Percentiles rank a stretch among this genome's conserved stretches.
Evolutionary conservation across 1,140 invertebrate genomes (phyloP).

Genomic region (Drosophila virilis): DNA sequence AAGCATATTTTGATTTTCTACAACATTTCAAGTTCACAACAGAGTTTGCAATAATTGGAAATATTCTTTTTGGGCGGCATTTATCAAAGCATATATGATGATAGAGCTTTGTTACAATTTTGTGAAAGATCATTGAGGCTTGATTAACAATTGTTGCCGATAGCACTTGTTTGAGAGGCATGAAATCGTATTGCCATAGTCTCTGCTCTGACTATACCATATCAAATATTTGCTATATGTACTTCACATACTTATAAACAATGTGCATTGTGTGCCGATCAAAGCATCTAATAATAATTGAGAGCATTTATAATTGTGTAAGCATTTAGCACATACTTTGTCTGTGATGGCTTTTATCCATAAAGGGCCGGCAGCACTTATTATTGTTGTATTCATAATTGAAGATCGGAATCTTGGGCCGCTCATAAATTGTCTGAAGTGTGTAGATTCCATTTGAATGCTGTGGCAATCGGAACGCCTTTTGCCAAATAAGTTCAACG

Average conservation of each 20-base stretch:
- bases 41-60: slow-evolving; percentile 16
- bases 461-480: slow-evolving; percentile 42
- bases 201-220: slow-evolving; percentile 2
- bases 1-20: background rate
- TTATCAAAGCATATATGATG: slow-evolving; percentile 1
- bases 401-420: slow-evolving; percentile 61
- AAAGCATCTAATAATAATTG: slow-evolving; percentile 42
- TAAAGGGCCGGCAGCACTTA: slow-evolving; percentile 32
- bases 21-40: background rate
- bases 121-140: slow-evolving; percentile 52
- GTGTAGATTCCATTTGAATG: slow-evolving; percentile 64
- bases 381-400: slow-evolving; percentile 55
- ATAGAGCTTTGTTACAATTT: slow-evolving; percentile 10
- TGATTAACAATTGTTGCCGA: slow-evolving; percentile 74
- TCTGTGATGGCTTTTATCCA: slow-evolving; percentile 12
- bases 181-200: slow-evolving; percentile 69
- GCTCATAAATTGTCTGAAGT: slow-evolving; percentile 60
- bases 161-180: slow-evolving; percentile 64
- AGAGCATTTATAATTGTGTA: slow-evolving; percentile 49
- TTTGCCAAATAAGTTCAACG: slow-evolving; percentile 73
- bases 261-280: slow-evolving; percentile 40
- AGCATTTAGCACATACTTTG: slow-evolving; percentile 57
- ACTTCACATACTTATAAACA: slow-evolving; percentile 47
- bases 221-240: slow-evolving; percentile 54
- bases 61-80: slow-evolving; percentile 51